A percentile compares a stretch with the other conserved stretches of the same genome.
Evolutionary conservation across 30 jellyfish, hydroid and myxozoan species (phyloP).

Genomic region (Mastigias papua): DNA sequence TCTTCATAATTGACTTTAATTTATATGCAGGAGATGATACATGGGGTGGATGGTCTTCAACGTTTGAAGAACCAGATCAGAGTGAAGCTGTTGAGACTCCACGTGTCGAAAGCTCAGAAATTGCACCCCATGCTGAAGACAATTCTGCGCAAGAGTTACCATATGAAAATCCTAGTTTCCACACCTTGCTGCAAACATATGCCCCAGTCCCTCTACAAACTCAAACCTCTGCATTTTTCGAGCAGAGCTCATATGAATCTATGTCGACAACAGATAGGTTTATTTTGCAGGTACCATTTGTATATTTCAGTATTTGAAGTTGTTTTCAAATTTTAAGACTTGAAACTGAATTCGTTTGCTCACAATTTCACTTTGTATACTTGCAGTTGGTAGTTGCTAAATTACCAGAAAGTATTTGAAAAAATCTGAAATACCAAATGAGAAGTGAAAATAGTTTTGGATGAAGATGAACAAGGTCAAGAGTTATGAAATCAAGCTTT

Average conservation of each 20-base stretch:
- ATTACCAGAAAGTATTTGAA: not conserved
- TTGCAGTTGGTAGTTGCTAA: not conserved
- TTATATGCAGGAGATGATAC: slow-evolving; percentile 66
- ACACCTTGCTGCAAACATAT: slow-evolving; percentile 67
- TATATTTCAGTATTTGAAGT: not conserved
- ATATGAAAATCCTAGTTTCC: slow-evolving; percentile 68
- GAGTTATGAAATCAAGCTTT: too few relatives aligned
- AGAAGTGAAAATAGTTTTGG: not conserved
- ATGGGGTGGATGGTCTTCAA: slow-evolving; percentile 98
- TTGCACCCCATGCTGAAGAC: slow-evolving; percentile 8
- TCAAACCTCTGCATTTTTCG: slow-evolving; percentile 3
- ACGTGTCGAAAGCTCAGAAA: slow-evolving; percentile 2
- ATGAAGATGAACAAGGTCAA: too few relatives aligned
- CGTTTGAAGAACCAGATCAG: slow-evolving; percentile 75
- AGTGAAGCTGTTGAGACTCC: slow-evolving; percentile 26
- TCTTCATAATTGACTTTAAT: too few relatives aligned
- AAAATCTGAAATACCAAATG: not conserved
- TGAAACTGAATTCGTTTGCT: too few relatives aligned
- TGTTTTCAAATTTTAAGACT: too few relatives aligned
- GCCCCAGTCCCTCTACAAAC: slow-evolving; percentile 47
- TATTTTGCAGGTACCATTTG: not conserved
- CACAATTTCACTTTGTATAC: too few relatives aligned
- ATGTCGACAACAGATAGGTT: not conserved
- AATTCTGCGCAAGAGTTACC: not conserved
- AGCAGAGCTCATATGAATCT: not conserved